phyloP scores from a whole-genome alignment of 2,113 vertebrate species.

The Poicephalus meyeri region DNA sequence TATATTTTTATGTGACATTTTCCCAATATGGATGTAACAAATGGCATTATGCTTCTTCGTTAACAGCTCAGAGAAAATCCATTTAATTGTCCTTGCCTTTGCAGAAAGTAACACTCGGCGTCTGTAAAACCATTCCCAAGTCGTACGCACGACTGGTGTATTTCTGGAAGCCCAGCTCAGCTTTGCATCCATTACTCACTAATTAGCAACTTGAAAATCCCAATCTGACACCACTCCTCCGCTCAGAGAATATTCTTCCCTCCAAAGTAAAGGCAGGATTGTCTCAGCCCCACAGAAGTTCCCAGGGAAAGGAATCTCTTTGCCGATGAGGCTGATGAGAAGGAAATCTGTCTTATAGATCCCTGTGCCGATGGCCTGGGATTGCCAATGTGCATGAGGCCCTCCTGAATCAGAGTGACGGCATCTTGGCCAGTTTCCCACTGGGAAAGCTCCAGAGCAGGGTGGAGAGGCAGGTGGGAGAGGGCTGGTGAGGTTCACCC shows the following conservation, averaged over 20 bases:
- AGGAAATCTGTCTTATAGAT: background rate
- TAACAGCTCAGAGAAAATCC: conserved; percentile 47
- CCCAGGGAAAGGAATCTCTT: background rate
- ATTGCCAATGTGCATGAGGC: accelerated
- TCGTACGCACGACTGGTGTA: accelerated
- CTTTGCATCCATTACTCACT: background rate
- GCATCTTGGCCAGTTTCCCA: background rate
- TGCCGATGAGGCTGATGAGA: background rate
- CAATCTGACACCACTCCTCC: background rate
- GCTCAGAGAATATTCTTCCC: background rate
- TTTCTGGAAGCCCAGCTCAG: background rate
- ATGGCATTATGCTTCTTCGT: conserved; percentile 10
- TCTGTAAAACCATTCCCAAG: background rate
- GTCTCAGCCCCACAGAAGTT: accelerated
- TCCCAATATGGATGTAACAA: conserved; percentile 46
- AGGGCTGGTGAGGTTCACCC: background rate
- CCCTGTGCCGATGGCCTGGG: accelerated
- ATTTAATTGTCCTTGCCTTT: conserved; percentile 22
- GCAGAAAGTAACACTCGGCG: accelerated
- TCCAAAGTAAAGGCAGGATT: background rate
- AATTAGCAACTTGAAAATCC: background rate
- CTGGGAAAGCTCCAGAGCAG: background rate
- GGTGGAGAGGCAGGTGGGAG: background rate
- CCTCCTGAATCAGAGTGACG: accelerated
- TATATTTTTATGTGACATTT: conserved; percentile 64